Percentiles rank a stretch among this genome's conserved stretches.
phyloP scores from a whole-genome alignment of 1,140 invertebrate species.

The Megalopta genalis region DNA sequence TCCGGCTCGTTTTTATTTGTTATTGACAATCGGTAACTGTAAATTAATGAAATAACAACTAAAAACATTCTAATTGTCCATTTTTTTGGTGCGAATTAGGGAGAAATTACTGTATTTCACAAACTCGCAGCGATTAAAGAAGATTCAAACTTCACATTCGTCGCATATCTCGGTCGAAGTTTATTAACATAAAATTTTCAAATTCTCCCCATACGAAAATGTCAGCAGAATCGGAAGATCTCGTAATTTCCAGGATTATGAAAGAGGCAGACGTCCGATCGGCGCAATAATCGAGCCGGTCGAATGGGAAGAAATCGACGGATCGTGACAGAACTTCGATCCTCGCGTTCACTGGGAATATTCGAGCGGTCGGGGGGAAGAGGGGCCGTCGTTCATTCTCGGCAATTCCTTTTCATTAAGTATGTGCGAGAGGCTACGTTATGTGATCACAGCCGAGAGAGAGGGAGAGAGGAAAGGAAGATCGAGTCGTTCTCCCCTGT shows the following conservation, averaged over 20 bases:
- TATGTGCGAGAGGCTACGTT: conserved; percentile 23
- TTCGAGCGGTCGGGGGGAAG: background rate
- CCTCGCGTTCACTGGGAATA: conserved; percentile 15
- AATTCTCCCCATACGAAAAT: too few species aligned
- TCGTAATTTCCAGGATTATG: background rate
- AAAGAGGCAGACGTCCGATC: background rate
- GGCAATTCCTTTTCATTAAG: conserved; percentile 26
- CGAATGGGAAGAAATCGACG: conserved; percentile 13
- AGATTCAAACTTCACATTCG: too few species aligned
- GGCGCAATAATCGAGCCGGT: background rate
- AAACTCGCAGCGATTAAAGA: too few species aligned
- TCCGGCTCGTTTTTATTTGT: too few species aligned
- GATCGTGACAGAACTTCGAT: conserved; percentile 42
- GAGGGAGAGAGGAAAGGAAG: background rate
- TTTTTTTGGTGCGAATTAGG: too few species aligned
- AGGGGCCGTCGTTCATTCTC: conserved; percentile 25
- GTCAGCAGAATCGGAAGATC: too few species aligned
- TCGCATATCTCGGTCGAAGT: too few species aligned
- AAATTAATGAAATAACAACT: too few species aligned
- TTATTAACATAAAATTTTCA: too few species aligned
- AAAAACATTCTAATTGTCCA: too few species aligned
- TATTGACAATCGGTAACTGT: too few species aligned
- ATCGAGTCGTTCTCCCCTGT: background rate
- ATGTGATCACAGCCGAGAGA: conserved; percentile 11
- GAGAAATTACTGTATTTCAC: too few species aligned